These are phyloP conservation scores for Apodemia hepburni DNA, from an alignment of 2,888 invertebrate species.

Conservation along the genomic window DNA sequence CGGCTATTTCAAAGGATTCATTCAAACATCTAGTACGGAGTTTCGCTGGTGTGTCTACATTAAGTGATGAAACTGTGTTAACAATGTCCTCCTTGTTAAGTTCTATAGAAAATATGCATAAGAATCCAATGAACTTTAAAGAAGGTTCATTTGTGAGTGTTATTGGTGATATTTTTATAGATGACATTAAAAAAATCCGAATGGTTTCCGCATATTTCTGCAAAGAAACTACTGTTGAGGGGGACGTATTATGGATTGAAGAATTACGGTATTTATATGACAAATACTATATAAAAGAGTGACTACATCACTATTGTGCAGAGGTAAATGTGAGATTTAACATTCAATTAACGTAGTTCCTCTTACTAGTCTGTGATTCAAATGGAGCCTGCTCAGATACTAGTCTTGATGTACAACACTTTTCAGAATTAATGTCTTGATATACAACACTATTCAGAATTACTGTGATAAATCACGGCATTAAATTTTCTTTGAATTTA, in stretches of 20 bases:
- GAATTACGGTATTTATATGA: conserved; percentile 66
- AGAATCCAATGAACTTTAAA: conserved; percentile 40
- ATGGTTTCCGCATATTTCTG: conserved; percentile 62
- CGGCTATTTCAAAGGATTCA: conserved; percentile 38
- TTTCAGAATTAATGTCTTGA: no score
- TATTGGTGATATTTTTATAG: conserved; percentile 64
- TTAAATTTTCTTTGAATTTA: no score
- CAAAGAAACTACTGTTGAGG: conserved; percentile 45
- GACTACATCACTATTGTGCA: background rate
- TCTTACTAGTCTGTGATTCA: no score
- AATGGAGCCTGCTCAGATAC: no score
- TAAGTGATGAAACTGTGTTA: conserved; percentile 46
- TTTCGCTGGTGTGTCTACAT: conserved; percentile 44
- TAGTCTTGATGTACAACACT: no score
- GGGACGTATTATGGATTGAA: conserved; percentile 66
- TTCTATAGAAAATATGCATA: conserved; percentile 43
- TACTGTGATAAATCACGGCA: no score
- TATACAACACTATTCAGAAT: no score
- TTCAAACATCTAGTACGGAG: conserved; percentile 45
- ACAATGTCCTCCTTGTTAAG: conserved; percentile 55
- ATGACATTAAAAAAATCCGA: conserved; percentile 45
- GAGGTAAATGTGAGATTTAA: no score
- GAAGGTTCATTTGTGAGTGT: conserved; percentile 53
- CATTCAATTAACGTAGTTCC: no score
- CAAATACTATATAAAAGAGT: conserved; percentile 50